Evolutionary conservation across 2,113 vertebrate genomes (phyloP), one percentile per base, ranked within the genome.

Genomic region (Atrichornis clamosus): DNA sequence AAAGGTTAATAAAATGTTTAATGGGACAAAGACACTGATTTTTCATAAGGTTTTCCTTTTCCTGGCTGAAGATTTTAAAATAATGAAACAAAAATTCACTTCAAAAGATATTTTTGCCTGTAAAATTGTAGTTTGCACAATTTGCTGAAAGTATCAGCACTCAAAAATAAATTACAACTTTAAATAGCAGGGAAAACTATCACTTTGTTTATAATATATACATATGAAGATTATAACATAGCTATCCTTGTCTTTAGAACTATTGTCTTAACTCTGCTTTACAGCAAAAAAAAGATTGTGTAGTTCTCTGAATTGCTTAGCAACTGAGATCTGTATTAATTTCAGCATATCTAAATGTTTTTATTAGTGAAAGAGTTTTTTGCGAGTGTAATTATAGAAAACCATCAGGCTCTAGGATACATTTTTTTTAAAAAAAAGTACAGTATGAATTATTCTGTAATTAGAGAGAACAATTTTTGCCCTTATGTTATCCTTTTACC

Each of bases 281-380:
- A 46, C 58, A 96, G 74, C 6, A 70, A 87, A 90, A 96, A 89
- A 59, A 21, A 33, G 6, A 59, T 37, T 33, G 9, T 53, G 32
- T 75, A 41, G 26, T 23, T 60, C 39, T 76, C 87, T 82, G 37
- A 90, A 96, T 91, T 49, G 5, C 68, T 96, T 85, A 96, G 83
- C 49, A 97, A 70, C 50, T 42, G 53, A 46, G 28, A 52, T 84
- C 42, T 85, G 63, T 95, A 92, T 94, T 95, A 96, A 96, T 95
- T 97, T 96, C 63, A 83, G 42, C 59, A 52, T 74, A 50, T 86
- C 18, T 78, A 8, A 70, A 42, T 46, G 28, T 47, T 55, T 95
- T 78, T 73, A 68, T 89, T 87, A 82, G n/a, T 30, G 22, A 64
- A 89, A 56, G 10, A 23, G 49, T 53, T 79, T 89, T 85, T 35